Conservation (phyloP, 2,113 vertebrate genomes). For the Daphoenositta chrysoptera region DNA sequence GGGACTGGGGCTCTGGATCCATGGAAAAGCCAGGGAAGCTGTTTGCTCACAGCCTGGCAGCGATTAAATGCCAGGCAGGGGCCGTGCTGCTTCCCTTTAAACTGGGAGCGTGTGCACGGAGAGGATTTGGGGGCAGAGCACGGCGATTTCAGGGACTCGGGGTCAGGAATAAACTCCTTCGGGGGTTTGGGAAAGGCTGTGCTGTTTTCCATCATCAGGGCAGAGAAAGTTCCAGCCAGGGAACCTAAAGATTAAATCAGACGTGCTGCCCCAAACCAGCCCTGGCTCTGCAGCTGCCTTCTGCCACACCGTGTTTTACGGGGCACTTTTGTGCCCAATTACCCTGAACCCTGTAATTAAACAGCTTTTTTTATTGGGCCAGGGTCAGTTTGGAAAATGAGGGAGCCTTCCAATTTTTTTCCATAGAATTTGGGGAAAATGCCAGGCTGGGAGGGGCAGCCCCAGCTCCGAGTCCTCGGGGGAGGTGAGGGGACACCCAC, state of each 20-base stretch:
- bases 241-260: not conserved
- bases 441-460: conserved; percentile 17
- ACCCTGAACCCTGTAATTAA: not conserved
- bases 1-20: fast-evolving
- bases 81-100: not conserved
- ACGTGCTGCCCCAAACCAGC: not conserved
- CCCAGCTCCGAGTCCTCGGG: not conserved
- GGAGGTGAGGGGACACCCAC: not conserved
- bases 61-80: not conserved
- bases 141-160: not conserved
- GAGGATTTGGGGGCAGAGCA: not conserved
- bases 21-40: fast-evolving
- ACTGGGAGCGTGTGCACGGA: not conserved
- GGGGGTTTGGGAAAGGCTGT: not conserved
- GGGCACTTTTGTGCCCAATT: conserved; percentile 13
- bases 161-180: not conserved
- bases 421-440: not conserved
- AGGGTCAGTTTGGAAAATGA: not conserved
- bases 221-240: not conserved
- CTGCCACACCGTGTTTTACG: not conserved
- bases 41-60: not conserved
- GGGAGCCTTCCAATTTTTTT: not conserved
- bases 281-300: not conserved
- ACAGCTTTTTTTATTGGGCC: not conserved
- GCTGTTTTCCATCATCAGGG: not conserved